Conservation (phyloP, 2,888 invertebrate genomes). For the Aelia acuminata region DNA sequence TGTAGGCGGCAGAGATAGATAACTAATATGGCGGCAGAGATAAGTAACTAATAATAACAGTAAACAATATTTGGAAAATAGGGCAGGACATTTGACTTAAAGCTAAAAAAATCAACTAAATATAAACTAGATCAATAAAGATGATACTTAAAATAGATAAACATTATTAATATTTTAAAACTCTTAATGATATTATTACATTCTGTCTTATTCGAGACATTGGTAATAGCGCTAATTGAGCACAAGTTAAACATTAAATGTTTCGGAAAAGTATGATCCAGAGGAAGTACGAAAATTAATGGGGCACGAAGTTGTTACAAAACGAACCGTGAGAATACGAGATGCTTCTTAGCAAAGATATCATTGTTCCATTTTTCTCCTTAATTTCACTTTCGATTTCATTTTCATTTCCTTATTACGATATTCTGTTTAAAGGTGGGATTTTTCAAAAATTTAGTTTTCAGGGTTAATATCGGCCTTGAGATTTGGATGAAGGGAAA, state of each 20-base stretch:
- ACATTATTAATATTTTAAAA: too few relatives aligned
- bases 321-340: conserved; percentile 2
- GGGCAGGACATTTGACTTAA: too few relatives aligned
- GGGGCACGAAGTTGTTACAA: not conserved
- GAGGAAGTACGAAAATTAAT: not conserved
- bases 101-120: too few relatives aligned
- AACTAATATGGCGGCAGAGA: too few relatives aligned
- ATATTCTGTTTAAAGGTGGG: not conserved
- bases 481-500: not conserved
- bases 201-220: too few relatives aligned
- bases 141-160: too few relatives aligned
- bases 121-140: too few relatives aligned
- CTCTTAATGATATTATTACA: too few relatives aligned
- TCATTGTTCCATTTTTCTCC: not conserved
- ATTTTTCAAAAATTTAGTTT: not conserved
- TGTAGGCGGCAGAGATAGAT: too few relatives aligned
- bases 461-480: not conserved
- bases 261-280: not conserved
- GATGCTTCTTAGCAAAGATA: not conserved
- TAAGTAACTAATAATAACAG: too few relatives aligned
- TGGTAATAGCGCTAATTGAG: too few relatives aligned
- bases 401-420: not conserved
- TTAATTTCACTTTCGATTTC: not conserved
- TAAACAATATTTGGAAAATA: too few relatives aligned
- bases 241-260: not conserved